Conservation (phyloP, 2,888 invertebrate genomes). For the Fragum fragum region DNA sequence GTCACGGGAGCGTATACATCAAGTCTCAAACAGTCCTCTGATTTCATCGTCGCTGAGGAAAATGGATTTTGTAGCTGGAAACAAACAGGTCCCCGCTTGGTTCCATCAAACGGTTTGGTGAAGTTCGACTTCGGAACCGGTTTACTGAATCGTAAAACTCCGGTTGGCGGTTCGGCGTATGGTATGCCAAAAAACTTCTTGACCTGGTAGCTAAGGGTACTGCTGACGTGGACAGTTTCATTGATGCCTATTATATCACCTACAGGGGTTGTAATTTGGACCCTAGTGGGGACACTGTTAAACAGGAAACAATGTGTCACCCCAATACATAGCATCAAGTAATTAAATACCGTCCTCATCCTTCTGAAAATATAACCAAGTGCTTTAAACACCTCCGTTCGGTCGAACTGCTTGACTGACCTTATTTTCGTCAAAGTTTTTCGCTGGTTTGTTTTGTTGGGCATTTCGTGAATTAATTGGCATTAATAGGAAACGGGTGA, state of each 20-base stretch:
- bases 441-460: too few species aligned
- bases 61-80: slow-evolving; percentile 22
- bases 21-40: slow-evolving; percentile 72
- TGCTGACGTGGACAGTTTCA: not conserved
- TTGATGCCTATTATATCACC: slow-evolving; percentile 2
- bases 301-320: not conserved
- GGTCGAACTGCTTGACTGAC: too few species aligned
- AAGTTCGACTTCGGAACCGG: slow-evolving; percentile 39
- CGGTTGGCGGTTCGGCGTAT: slow-evolving; percentile 66
- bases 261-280: slow-evolving; percentile 1
- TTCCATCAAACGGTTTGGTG: slow-evolving; percentile 42
- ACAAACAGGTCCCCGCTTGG: slow-evolving; percentile 49
- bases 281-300: not conserved
- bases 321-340: not conserved
- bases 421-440: too few species aligned
- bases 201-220: not conserved
- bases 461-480: too few species aligned
- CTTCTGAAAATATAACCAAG: not conserved
- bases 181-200: slow-evolving; percentile 60
- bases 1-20: slow-evolving; percentile 60
- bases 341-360: not conserved
- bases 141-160: slow-evolving; percentile 58
- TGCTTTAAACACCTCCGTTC: too few species aligned
- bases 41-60: slow-evolving; percentile 2
- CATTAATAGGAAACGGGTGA: too few species aligned